phyloP scores from a whole-genome alignment of 2,888 invertebrate species.

The Miltochrista miniata region DNA sequence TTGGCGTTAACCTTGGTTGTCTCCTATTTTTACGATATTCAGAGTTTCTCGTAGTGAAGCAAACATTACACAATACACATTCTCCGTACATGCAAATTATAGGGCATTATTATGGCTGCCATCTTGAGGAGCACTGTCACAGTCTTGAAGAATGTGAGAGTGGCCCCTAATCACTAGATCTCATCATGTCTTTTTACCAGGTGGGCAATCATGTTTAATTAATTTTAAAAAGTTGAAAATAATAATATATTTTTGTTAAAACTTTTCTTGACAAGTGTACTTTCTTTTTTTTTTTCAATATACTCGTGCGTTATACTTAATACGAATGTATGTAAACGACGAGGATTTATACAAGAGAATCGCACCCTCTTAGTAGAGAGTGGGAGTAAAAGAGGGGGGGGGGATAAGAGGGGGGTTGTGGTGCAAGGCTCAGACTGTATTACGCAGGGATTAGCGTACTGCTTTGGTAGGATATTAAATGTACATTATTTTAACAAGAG shows the following conservation, averaged over 20 bases:
- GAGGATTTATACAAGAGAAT: conserved; percentile 34
- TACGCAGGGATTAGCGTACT: conserved; percentile 44
- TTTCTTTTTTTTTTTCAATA: conserved; percentile 24
- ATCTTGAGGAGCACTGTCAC: too few species aligned
- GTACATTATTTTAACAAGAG: conserved; percentile 24
- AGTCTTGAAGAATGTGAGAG: too few species aligned
- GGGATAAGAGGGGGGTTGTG: background rate
- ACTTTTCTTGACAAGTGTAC: conserved; percentile 16
- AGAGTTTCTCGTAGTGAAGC: too few species aligned
- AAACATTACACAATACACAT: too few species aligned
- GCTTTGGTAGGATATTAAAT: conserved; percentile 31
- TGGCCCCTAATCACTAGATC: too few species aligned
- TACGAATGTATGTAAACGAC: conserved; percentile 46
- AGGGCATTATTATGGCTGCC: too few species aligned
- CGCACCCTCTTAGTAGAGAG: conserved; percentile 11
- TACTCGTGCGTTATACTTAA: conserved; percentile 36
- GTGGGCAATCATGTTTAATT: too few species aligned
- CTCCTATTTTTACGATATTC: too few species aligned
- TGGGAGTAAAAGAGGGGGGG: conserved; percentile 3
- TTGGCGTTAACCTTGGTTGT: too few species aligned
- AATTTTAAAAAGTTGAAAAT: background rate
- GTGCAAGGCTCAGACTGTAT: conserved; percentile 40
- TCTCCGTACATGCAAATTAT: too few species aligned
- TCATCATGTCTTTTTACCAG: too few species aligned
- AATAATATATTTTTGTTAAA: background rate